These are phyloP conservation scores for Crotalus horridus DNA, from an alignment of 2,113 vertebrate species.

Conservation along the genomic window DNA sequence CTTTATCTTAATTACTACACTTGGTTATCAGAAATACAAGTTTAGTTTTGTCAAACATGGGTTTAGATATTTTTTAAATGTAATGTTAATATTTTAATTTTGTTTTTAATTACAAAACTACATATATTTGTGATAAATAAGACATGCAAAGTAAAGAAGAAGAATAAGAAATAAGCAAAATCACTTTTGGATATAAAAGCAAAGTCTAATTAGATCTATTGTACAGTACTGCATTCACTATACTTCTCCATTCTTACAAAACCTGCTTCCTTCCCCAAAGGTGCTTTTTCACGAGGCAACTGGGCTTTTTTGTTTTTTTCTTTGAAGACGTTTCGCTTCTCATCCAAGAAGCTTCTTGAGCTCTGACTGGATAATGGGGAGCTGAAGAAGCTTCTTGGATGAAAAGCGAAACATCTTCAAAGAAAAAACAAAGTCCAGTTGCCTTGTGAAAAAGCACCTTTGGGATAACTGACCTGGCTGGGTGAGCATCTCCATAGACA, in stretches of 20 bases:
- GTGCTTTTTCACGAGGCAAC: too few relatives aligned
- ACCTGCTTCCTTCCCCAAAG: not conserved
- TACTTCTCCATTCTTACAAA: not conserved
- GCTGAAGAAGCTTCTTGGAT: too few relatives aligned
- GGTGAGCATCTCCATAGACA: too few relatives aligned
- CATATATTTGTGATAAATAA: not conserved
- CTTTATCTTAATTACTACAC: too few relatives aligned
- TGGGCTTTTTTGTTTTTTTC: too few relatives aligned
- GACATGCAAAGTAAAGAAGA: not conserved
- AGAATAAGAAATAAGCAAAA: not conserved
- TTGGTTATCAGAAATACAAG: not conserved
- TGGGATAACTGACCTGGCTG: too few relatives aligned
- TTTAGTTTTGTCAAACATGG: not conserved
- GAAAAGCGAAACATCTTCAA: too few relatives aligned
- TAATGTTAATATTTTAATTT: not conserved
- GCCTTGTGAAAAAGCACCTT: too few relatives aligned
- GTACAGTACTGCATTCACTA: not conserved
- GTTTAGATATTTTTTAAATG: not conserved
- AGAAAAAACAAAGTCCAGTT: too few relatives aligned
- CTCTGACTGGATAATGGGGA: too few relatives aligned
- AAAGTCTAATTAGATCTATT: not conserved
- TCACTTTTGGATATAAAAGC: not conserved
- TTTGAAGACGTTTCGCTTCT: too few relatives aligned
- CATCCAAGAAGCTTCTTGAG: too few relatives aligned
- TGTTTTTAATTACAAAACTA: not conserved